Evolutionary conservation across 1,140 invertebrate species (phyloP), one percentile per base, ranked within the genome.

Genomic region (Pararge aegeria): DNA sequence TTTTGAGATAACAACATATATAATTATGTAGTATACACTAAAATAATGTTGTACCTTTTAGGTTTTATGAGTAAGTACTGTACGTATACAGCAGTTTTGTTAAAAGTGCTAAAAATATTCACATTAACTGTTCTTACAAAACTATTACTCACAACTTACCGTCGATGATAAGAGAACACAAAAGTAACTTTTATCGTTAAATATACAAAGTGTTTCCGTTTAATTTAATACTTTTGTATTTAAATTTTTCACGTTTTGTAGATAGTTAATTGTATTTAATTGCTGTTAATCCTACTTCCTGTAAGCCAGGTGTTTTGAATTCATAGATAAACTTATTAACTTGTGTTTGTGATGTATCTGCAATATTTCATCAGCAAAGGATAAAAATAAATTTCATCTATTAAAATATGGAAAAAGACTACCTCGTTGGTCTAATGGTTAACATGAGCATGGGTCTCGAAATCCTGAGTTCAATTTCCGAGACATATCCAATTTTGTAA

Each of bases 281-380:
- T 75, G 70, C 74, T 78, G 72, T 70, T 66, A 73, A 68, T 66
- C 51, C 59, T 60, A 61, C 75, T 76, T 78, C 71, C 73, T 81
- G 71, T 50, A 27, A 15, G 18, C 21, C 51, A 57, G 34, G 21
- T 61, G 64, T 56, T 57, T 27, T 50, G 51, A 51, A 7, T 42
- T 37, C 34, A 37, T n/a, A 5, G 3, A 37, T 5, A 5, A 37
- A 12, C 3, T 10, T n/a, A 37, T 37, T 3, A 5, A 37, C 2
- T 7, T 27, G 3, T 27, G 24, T 27, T 4, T 4, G 24, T 27
- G 24, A 27, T 27, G 7, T 4, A 27, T n/a, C n/a, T n/a, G n/a
- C n/a, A n/a, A n/a, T n/a, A n/a, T n/a, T n/a, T n/a, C n/a, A n/a
- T n/a, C n/a, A n/a, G n/a, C n/a, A n/a, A n/a, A n/a, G n/a, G n/a